phyloP scores from a whole-genome alignment of 2,113 vertebrate species.

The Callipepla californica region DNA sequence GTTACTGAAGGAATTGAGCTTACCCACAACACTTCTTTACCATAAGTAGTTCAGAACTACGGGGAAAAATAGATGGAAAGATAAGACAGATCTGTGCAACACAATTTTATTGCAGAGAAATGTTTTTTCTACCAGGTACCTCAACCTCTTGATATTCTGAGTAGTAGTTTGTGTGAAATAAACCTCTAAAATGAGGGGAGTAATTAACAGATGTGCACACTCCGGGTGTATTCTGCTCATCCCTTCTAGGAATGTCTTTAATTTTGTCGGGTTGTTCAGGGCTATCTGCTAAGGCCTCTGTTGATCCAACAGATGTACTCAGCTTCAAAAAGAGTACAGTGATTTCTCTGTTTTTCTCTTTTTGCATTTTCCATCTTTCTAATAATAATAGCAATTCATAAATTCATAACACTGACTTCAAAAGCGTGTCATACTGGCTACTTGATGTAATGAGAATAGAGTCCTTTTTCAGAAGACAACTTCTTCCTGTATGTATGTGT shows the following conservation, averaged over 20 bases:
- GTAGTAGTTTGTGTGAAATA: not conserved
- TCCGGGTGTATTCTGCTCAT: not conserved
- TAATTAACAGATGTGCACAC: not conserved
- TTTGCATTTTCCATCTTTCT: not conserved
- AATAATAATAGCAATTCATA: not conserved
- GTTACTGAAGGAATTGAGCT: constrained; percentile 3
- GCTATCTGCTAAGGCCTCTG: not conserved
- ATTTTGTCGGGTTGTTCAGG: not conserved
- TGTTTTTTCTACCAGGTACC: not conserved
- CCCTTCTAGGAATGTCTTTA: not conserved
- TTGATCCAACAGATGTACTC: not conserved
- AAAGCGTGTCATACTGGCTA: not conserved
- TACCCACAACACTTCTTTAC: not conserved
- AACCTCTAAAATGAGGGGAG: not conserved
- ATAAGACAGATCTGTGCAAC: not conserved
- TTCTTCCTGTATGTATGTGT: not conserved
- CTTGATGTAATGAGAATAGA: not conserved
- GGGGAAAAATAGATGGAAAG: not conserved
- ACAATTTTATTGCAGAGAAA: not conserved
- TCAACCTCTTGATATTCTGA: not conserved
- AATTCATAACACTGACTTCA: not conserved
- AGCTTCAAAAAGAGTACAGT: no score
- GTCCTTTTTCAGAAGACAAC: not conserved
- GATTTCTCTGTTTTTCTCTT: not conserved
- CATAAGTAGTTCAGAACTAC: not conserved